Conservation (phyloP, 2,797 vertebrate species). For the Heliangelus exortis region DNA sequence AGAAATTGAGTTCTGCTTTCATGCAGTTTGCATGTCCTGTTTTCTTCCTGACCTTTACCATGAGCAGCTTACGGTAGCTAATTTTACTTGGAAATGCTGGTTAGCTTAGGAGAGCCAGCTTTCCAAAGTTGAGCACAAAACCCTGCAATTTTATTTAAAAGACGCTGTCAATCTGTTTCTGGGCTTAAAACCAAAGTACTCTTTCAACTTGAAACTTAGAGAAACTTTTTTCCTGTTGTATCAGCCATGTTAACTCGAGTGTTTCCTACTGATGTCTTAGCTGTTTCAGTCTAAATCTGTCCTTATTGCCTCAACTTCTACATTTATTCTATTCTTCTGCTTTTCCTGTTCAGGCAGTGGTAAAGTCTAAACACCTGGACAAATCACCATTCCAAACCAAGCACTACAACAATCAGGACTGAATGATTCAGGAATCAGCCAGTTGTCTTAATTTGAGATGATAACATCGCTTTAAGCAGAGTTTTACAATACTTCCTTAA, state of each 20-base stretch:
- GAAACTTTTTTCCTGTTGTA: not conserved
- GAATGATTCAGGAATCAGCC: not conserved
- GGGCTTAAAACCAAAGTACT: not conserved
- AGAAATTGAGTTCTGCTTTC: not conserved
- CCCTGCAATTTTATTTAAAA: not conserved
- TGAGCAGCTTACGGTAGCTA: not conserved
- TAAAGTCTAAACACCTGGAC: not conserved
- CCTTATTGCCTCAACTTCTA: not conserved
- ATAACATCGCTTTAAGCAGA: not conserved
- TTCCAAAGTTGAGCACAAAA: not conserved
- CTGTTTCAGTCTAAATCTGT: not conserved
- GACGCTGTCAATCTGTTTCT: not conserved
- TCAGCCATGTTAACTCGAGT: not conserved
- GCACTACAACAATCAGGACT: not conserved
- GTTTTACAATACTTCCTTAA: not conserved
- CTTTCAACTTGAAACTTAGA: not conserved
- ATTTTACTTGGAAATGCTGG: not conserved
- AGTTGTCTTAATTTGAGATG: not conserved
- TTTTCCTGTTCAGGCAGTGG: not conserved
- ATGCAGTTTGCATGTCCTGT: not conserved
- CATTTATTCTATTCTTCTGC: not conserved
- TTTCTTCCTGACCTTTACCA: not conserved
- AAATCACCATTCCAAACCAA: not conserved
- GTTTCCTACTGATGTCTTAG: not conserved
- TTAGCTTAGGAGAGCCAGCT: not conserved